Base-by-base conservation (phyloP, 2,797 vertebrate species). In the Valencia hispanica region DNA sequence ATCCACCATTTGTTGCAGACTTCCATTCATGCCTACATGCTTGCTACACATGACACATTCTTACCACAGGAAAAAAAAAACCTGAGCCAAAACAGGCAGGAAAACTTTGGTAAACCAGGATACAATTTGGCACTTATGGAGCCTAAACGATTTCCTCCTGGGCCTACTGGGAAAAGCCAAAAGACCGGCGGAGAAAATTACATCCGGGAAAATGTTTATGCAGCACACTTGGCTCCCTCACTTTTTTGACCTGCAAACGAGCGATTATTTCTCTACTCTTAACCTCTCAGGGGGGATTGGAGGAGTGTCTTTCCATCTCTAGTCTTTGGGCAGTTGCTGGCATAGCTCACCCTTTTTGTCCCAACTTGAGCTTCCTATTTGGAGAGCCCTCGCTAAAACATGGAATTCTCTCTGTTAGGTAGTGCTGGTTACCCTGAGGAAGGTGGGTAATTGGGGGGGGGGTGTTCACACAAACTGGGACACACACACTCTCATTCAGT, bases 161-260 rank as follows among this genome's bases (percentile, higher is more conserved):
- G 95, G 97, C 97, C 97, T 98, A 90, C 92, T 93, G 92, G 93
- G 93, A 92, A 91, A 90, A 93, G 87, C 90, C 90, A 90, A 91
- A 91, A 92, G 89, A 96, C 96, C 97, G 96, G 96, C 96, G 96
- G 96, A 95, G 96, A 97, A 99, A 99, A 99, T 98, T 97, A 96
- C 97, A 97, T 99, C 97, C 97, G 97, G 97, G 96, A 98, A 98
- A 97, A 98, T 99, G 97, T 99, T 99, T 98, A 98, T 97, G 96
- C 97, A 98, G 97, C 95, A 94, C 88, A 82, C 87, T 88, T 73
- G 5, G 89, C 92, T 91, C 91, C 85, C 90, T 92, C 61, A 80
- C 89, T 88, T 89, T 86, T 75, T 77, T 87, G 82, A 84, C 96
- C 89, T 94, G 94, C 95, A 96, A 97, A 97, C 96, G 96, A 97